These are phyloP conservation scores for Lasioglossum malachurum DNA, from an alignment of 2,888 invertebrate species.

Conservation along the genomic window DNA sequence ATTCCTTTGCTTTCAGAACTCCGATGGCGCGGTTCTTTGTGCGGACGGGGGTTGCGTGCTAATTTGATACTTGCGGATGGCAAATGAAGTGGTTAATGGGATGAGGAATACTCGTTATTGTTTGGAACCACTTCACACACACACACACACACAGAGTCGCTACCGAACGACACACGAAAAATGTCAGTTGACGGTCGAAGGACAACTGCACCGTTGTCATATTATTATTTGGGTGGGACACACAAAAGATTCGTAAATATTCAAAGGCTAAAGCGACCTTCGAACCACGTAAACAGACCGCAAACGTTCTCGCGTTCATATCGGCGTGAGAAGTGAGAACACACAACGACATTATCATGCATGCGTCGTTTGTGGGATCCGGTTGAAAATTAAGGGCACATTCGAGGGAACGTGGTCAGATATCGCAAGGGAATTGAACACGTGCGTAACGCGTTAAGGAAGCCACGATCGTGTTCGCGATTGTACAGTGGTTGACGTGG, in stretches of 20 bases:
- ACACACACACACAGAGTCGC: too few species aligned
- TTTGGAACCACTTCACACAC: not conserved
- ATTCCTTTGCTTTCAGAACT: not conserved
- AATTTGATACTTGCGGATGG: not conserved
- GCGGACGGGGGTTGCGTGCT: not conserved
- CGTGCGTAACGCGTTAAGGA: conserved; percentile 3
- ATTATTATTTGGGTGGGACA: not conserved
- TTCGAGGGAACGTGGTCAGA: not conserved
- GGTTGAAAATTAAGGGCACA: conserved; percentile 16
- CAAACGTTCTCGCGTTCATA: not conserved
- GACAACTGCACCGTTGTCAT: not conserved
- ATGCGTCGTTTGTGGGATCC: not conserved
- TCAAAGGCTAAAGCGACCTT: not conserved
- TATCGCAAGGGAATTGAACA: not conserved
- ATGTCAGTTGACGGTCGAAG: not conserved
- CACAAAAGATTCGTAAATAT: not conserved
- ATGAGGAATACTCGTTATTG: not conserved
- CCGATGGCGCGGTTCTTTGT: too few species aligned
- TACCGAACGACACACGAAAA: not conserved
- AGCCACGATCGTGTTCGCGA: not conserved
- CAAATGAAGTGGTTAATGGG: not conserved
- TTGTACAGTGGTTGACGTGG: not conserved
- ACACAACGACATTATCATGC: not conserved
- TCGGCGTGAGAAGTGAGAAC: not conserved
- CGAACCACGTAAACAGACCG: not conserved